phyloP scores from a whole-genome alignment of 2,888 invertebrate species.

The Epinotia demarniana region DNA sequence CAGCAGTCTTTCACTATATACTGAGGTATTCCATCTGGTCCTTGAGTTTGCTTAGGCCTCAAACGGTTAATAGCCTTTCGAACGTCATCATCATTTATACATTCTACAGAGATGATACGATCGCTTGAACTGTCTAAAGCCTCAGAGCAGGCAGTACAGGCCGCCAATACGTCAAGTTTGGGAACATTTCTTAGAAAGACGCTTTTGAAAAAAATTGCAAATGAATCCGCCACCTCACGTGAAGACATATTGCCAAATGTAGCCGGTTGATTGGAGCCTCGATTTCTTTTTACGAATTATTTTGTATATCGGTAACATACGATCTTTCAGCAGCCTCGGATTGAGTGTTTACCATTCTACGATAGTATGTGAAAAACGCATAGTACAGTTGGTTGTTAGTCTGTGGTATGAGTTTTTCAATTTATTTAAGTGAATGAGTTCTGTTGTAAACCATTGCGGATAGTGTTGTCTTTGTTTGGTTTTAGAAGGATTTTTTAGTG shows the following conservation, averaged over 20 bases:
- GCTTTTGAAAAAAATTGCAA: not conserved
- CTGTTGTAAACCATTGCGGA: too few species aligned
- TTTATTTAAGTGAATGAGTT: too few species aligned
- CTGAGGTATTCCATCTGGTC: slow-evolving; percentile 9
- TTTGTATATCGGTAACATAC: too few species aligned
- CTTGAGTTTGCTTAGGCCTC: not conserved
- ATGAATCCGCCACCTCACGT: not conserved
- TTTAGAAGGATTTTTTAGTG: too few species aligned
- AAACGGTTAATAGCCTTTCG: not conserved
- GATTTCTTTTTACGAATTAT: not conserved
- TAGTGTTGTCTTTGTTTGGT: too few species aligned
- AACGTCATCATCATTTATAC: not conserved
- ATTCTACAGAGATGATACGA: not conserved
- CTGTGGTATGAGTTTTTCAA: too few species aligned
- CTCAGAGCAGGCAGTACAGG: not conserved
- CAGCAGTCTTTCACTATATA: slow-evolving; percentile 2
- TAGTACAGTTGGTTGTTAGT: too few species aligned
- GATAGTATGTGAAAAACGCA: too few species aligned
- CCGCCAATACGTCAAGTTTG: not conserved
- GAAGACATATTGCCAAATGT: not conserved
- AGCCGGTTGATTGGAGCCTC: not conserved
- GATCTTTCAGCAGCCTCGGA: too few species aligned
- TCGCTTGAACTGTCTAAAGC: too few species aligned
- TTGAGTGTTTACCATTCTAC: too few species aligned
- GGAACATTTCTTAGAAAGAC: not conserved